Percentiles rank a stretch among this genome's conserved stretches.
These are phyloP conservation scores for Lepus timidus DNA, from an alignment of 2,113 vertebrate genomes.

Conservation along the genomic window DNA sequence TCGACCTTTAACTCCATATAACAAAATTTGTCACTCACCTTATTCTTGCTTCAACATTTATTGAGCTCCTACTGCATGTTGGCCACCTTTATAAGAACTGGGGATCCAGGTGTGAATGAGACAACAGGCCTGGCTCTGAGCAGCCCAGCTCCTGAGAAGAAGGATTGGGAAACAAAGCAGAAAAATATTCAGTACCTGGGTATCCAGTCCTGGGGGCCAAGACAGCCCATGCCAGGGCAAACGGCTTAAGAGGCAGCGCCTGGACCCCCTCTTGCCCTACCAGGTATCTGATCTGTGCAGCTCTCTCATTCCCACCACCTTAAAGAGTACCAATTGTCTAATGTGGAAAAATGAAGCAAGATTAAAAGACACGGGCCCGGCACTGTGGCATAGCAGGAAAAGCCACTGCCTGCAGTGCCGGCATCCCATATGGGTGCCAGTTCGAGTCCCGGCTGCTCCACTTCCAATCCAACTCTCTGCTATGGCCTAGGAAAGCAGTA, in stretches of 20 bases:
- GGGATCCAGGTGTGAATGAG: not conserved
- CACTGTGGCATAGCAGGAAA: too few relatives aligned
- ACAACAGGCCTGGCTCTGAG: not conserved
- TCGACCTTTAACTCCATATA: slow-evolving; percentile 12
- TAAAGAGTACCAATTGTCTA: not conserved
- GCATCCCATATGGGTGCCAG: too few relatives aligned
- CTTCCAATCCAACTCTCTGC: too few relatives aligned
- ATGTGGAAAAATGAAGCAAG: not conserved
- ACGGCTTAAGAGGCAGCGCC: not conserved
- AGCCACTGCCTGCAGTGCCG: too few relatives aligned
- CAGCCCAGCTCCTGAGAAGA: not conserved
- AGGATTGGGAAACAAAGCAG: not conserved
- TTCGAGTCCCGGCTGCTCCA: too few relatives aligned
- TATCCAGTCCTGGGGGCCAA: not conserved
- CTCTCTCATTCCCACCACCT: not conserved
- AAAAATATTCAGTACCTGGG: not conserved
- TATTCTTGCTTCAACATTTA: not conserved
- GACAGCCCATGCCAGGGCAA: not conserved
- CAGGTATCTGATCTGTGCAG: not conserved
- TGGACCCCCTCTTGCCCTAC: not conserved
- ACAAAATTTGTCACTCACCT: not conserved
- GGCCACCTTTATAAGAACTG: not conserved
- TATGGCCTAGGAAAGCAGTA: too few relatives aligned
- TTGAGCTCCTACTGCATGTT: not conserved
- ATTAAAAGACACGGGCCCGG: not conserved